Base-by-base conservation (phyloP, 92 coral and sea anemone genomes). In the Zoanthus sociatus region DNA sequence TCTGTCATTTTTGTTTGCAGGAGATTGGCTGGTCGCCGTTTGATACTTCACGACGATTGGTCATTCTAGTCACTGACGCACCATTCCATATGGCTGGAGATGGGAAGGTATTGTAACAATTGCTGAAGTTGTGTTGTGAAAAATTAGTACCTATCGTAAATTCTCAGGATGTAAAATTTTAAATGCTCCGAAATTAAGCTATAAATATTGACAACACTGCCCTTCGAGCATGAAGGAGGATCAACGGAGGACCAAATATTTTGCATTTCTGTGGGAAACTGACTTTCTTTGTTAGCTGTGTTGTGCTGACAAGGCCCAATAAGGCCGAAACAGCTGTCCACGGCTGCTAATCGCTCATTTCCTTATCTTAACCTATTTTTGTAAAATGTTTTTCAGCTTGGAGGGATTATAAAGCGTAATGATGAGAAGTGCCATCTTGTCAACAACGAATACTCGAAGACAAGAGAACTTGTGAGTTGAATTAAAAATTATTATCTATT, bases 31-130 rank as follows among this genome's bases (percentile, higher is more conserved):
- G 98, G 98, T 60, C 86, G 51, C 61, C 69, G 18, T 11, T 13
- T 46, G 92, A 87, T 30, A 90, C 83, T 32, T 93, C 96, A 32
- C 88, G 98, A 20, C 90, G 98, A 45, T 88, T 96, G 21, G 95
- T 96, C 33, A 90, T 96, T 14, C 92, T 96, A 58, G 98, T 94
- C 5, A 93, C 98, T 45, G 98, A 96, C 90, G 98, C 94, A 12
- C 91, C 96, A 16, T 96, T 93, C 76, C 98, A 96, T 77, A 76
- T 95, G 77, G 98, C 98, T 20, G 95, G 95, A 9, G 98, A 94
- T 79, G 98, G 98, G 26, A 92, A 91, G 98, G 98, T 92, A 69
- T 37, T 42, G 26, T 4, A 63, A 17, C 20, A 14, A 10, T 63
- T 63, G 7, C 18, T 63, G 69, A 26, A 16, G 42, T 37, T 37